Base-by-base conservation (phyloP, 2,888 invertebrate species). In the Lithophane semibrunnea region DNA sequence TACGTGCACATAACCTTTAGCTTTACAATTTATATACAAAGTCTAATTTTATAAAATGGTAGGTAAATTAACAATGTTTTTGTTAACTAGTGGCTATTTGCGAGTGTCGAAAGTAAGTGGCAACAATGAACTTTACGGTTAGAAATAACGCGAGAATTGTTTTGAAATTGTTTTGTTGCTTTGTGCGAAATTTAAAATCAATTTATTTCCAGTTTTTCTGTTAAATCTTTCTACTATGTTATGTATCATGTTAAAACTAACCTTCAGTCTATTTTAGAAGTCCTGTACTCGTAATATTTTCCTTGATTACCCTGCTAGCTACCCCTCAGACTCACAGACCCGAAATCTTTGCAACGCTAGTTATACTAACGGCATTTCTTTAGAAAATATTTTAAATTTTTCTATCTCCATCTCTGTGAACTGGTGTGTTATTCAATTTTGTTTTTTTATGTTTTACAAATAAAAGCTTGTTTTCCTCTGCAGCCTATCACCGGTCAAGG, bases 401-500 rank as follows among this genome's bases (percentile, higher is more conserved):
- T 18, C 12, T 21, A 16, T 72, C 10, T 29, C 16, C 24, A 4
- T 4, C 24, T 10, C 24, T 10, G 10, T 24, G 9, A 44, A 49
- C n/a, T 24, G 13, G 4, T 42, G 13, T 12, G 13, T 10, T 18
- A 13, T 5, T 29, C 0, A 0, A 8, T 18, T 2, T 8, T 5
- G 3, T 16, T 44, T 21, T 29, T n/a, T 24, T 16, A 0, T 2
- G 29, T 37, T 52, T 16, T 8, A 37, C 16, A 47, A 37, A n/a
- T 24, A 49, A 52, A 56, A 5, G 0, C 9, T 49, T 12, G 7
- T 61, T 52, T 70, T 80, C 12, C 5, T 77, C 87, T 80, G 4
- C 93, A 96, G 96, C 86, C 84, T 96, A 79, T 96, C 96, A 68
- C 96, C 96, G 80, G 95, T 96, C 16, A 94, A 94, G 90, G 96